phyloP scores from a whole-genome alignment of 2,113 vertebrate genomes.

The Zeus faber region DNA sequence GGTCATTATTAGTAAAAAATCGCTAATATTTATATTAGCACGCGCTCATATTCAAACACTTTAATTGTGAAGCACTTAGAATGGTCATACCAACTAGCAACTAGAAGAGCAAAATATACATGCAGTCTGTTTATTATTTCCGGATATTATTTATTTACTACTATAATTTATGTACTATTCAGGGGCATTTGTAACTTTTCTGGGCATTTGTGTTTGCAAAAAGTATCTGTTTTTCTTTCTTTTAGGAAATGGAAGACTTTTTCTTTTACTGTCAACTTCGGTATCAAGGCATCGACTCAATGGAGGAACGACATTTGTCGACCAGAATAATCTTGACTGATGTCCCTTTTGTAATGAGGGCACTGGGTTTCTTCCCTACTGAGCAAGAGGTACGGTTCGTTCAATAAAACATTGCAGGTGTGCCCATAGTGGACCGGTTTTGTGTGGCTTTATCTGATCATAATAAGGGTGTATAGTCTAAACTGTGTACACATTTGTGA shows the following conservation, averaged over 20 bases:
- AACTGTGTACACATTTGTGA: background rate
- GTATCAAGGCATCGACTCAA: conserved; percentile 75
- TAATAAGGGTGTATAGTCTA: too few species aligned
- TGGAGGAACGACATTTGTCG: conserved; percentile 79
- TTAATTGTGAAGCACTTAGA: too few species aligned
- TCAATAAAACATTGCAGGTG: background rate
- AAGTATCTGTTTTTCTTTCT: conserved; percentile 9
- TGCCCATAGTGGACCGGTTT: too few species aligned
- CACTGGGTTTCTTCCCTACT: conserved; percentile 87
- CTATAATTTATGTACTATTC: background rate
- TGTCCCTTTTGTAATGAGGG: conserved; percentile 86
- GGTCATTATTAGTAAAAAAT: too few species aligned
- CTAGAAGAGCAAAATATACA: too few species aligned
- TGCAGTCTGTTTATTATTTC: too few species aligned
- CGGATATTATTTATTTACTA: too few species aligned
- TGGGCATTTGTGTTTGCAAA: background rate
- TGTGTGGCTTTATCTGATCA: too few species aligned
- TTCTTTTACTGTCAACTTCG: conserved; percentile 89
- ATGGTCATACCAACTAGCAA: too few species aligned
- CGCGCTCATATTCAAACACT: too few species aligned
- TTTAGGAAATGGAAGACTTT: conserved; percentile 89
- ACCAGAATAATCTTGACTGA: conserved; percentile 81
- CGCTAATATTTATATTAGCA: too few species aligned
- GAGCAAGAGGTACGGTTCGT: conserved; percentile 82
- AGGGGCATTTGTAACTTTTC: background rate